Evolutionary conservation across 2,797 vertebrate species (phyloP).

Genomic region (Enteromius viviparus): DNA sequence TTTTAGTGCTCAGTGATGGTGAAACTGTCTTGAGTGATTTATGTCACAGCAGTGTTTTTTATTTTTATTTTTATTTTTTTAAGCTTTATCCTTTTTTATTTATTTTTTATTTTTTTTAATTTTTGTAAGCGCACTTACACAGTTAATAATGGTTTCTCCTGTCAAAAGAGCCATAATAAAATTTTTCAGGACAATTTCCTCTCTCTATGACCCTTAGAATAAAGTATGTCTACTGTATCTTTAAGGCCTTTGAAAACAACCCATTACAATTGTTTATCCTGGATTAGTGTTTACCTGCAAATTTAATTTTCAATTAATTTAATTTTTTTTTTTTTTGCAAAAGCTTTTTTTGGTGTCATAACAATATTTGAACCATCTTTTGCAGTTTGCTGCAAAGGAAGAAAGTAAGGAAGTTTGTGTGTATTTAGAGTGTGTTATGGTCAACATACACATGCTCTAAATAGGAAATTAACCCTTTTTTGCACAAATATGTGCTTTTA

Average conservation of each 20-base stretch:
- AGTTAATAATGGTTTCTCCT: not conserved
- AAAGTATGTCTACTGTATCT: not conserved
- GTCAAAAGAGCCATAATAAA: not conserved
- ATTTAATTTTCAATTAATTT: not conserved
- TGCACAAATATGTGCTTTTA: constrained; percentile 42
- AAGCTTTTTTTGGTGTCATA: not conserved
- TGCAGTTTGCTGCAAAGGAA: not conserved
- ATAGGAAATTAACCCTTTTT: constrained; percentile 55
- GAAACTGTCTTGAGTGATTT: constrained; percentile 59
- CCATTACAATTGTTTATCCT: not conserved
- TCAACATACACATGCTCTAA: constrained; percentile 61
- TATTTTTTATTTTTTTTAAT: no score
- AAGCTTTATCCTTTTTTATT: not conserved
- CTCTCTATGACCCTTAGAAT: not conserved
- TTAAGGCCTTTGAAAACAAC: not conserved
- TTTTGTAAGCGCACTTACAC: not conserved
- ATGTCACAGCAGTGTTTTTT: constrained; percentile 62
- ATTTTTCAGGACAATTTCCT: not conserved
- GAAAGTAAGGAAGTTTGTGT: no score
- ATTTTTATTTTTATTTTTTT: constrained; percentile 67
- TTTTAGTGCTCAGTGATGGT: constrained; percentile 31
- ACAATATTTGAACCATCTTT: not conserved
- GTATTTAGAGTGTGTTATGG: constrained; percentile 13
- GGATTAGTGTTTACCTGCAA: not conserved
- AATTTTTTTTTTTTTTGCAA: not conserved